Evolutionary conservation across 2,113 vertebrate genomes (phyloP).

Genomic region (Nibea albiflora): DNA sequence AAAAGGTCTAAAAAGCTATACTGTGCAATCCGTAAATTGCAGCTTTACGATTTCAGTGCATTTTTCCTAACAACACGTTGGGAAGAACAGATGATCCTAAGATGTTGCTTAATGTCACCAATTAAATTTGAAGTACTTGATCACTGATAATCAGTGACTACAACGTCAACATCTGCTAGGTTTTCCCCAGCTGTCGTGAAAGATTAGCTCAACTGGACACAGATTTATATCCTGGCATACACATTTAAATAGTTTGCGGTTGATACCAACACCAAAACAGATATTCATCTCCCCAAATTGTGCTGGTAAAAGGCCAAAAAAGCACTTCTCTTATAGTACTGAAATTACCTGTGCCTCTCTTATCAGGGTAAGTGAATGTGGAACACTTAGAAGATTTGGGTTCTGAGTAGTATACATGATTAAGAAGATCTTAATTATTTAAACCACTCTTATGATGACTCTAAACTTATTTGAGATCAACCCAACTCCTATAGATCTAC

Average conservation of each 20-base stretch:
- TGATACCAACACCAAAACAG: neutral
- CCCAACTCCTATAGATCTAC: constrained; percentile 7
- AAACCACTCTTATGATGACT: constrained; percentile 27
- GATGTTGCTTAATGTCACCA: neutral
- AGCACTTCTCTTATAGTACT: neutral
- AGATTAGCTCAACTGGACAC: neutral
- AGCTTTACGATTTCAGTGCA: neutral
- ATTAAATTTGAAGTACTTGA: neutral
- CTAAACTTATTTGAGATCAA: neutral
- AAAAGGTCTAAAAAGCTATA: neutral
- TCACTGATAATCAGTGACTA: neutral
- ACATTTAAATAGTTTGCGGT: neutral
- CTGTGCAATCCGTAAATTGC: constrained; percentile 10
- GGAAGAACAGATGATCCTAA: neutral
- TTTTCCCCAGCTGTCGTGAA: neutral
- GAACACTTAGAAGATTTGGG: neutral
- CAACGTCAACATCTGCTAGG: neutral
- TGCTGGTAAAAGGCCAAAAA: neutral
- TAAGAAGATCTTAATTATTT: constrained; percentile 38
- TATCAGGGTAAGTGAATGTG: neutral
- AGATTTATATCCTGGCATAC: neutral
- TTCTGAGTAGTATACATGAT: neutral
- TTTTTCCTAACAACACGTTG: neutral
- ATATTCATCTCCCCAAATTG: neutral
- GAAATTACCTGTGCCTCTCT: neutral